phyloP scores from a whole-genome alignment of 2,113 vertebrate genomes.

The Pseudorhombus dupliciocellatus region DNA sequence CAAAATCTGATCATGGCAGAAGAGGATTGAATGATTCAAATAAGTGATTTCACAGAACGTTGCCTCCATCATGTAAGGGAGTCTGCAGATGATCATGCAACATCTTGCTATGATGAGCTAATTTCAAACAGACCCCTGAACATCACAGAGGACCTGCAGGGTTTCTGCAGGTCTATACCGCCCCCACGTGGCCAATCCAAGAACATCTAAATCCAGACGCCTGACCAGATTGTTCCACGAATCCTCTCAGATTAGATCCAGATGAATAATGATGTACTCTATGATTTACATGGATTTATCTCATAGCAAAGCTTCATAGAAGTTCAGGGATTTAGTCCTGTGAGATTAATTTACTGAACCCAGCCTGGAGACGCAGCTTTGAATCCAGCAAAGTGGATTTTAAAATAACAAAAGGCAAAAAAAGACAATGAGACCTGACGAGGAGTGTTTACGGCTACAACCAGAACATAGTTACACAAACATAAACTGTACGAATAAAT shows the following conservation, averaged over 20 bases:
- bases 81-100: conserved; percentile 28
- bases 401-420: not conserved
- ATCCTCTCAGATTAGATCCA: not conserved
- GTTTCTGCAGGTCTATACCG: conserved; percentile 1
- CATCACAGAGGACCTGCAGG: not conserved
- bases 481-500: too few relatives aligned
- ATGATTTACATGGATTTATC: not conserved
- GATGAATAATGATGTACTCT: not conserved
- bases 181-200: conserved; percentile 18
- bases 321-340: not conserved
- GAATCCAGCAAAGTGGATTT: not conserved
- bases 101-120: conserved; percentile 26
- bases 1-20: not conserved
- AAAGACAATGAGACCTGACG: not conserved
- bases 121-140: conserved; percentile 43
- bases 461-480: too few relatives aligned
- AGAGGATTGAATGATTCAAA: not conserved
- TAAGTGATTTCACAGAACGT: not conserved
- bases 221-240: not conserved
- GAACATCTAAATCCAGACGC: not conserved
- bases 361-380: not conserved
- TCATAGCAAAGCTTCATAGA: not conserved
- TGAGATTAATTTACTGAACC: not conserved
- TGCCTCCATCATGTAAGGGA: not conserved
- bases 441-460: not conserved